phyloP scores from a whole-genome alignment of 2,888 invertebrate species.

The Philopedon plagiatum region DNA sequence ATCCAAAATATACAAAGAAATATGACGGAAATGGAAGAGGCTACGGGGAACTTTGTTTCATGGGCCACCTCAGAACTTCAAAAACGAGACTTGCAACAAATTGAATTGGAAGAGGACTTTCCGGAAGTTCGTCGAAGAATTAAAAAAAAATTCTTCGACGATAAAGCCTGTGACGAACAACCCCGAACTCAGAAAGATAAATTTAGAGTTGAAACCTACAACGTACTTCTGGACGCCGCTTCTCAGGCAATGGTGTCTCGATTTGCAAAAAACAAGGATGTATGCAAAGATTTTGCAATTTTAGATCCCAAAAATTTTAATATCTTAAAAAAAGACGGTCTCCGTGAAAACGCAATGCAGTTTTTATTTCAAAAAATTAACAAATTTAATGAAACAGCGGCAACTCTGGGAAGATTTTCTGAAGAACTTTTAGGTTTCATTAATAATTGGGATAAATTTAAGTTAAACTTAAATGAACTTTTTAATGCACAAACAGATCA shows the following conservation, averaged over 20 bases:
- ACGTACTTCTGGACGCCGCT: not conserved
- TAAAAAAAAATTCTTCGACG: not conserved
- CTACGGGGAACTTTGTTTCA: not conserved
- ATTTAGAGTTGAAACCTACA: not conserved
- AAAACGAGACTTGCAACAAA: not conserved
- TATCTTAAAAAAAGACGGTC: no score
- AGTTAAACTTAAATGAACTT: no score
- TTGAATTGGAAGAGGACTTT: not conserved
- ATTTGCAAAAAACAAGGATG: not conserved
- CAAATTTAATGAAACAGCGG: no score
- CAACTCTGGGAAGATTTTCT: no score
- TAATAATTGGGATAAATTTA: no score
- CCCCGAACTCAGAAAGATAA: not conserved
- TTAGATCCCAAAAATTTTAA: constrained; percentile 7
- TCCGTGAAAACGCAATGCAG: no score
- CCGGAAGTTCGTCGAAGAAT: not conserved
- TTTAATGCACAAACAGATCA: no score
- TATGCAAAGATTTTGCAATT: constrained; percentile 2
- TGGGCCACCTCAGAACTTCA: not conserved
- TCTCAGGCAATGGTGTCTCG: not conserved
- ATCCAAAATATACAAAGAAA: no score
- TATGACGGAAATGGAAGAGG: not conserved
- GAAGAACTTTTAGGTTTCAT: no score
- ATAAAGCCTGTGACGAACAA: not conserved
- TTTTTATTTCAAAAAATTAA: no score